Percentiles rank a stretch among this genome's conserved stretches.
phyloP scores from a whole-genome alignment of 2,797 vertebrate genomes.

The Pygocentrus nattereri region DNA sequence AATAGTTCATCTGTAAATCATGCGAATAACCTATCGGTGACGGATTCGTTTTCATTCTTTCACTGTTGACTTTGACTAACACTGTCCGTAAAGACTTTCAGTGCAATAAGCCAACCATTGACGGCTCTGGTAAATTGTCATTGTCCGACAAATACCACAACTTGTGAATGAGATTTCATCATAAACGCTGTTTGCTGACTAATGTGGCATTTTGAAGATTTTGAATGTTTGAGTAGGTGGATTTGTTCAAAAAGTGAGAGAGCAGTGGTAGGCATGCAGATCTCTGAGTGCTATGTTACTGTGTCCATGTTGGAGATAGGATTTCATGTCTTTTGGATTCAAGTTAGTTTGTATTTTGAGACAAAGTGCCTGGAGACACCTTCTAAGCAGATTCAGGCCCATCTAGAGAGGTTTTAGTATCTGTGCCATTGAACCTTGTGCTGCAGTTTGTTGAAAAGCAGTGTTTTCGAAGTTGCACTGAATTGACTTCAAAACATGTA shows the following conservation, averaged over 20 bases:
- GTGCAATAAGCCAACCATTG: constrained; percentile 56
- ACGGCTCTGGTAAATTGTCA: constrained; percentile 38
- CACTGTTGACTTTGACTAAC: constrained; percentile 26
- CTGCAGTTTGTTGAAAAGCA: constrained; percentile 9
- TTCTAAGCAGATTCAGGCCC: not conserved
- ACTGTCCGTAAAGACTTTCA: constrained; percentile 39
- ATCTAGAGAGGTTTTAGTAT: not conserved
- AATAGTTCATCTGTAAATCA: constrained; percentile 16
- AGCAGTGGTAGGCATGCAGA: not conserved
- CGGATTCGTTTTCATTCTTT: constrained; percentile 6
- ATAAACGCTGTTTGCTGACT: not conserved
- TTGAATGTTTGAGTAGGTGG: not conserved
- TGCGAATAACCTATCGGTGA: constrained; percentile 14
- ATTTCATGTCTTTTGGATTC: not conserved
- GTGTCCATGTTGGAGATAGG: not conserved
- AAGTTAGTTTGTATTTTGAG: not conserved
- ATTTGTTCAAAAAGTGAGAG: not conserved
- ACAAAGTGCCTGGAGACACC: constrained; percentile 55
- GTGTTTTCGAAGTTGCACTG: constrained; percentile 7
- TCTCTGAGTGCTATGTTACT: not conserved
- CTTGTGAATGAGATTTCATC: constrained; percentile 13
- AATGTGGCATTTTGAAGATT: not conserved
- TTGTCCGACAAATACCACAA: not conserved
- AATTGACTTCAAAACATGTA: constrained; percentile 13
- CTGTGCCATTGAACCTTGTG: not conserved